phyloP scores from a whole-genome alignment of 2,888 invertebrate species.

The Galerucella calmariensis region DNA sequence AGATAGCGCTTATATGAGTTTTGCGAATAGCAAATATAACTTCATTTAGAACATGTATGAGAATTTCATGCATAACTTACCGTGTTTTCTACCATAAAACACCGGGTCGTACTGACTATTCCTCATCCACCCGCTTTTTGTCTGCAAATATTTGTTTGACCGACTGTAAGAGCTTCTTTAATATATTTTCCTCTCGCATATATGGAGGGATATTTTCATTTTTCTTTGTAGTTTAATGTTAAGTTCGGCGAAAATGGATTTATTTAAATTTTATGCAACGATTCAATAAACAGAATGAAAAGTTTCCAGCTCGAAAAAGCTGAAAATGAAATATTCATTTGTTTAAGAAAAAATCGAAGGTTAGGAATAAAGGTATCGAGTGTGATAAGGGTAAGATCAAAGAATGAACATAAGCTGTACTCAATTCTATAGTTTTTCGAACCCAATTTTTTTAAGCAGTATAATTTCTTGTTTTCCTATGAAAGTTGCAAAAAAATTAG shows the following conservation, averaged over 20 bases:
- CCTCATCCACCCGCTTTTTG: conserved; percentile 33
- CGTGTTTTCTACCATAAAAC: conserved; percentile 39
- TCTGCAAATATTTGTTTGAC: conserved; percentile 39
- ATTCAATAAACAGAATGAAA: conserved; percentile 24
- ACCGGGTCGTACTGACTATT: conserved; percentile 34
- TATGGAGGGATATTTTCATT: conserved; percentile 42
- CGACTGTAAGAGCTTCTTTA: conserved; percentile 49
- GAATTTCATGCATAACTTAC: conserved; percentile 54
- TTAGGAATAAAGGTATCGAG: too few relatives aligned
- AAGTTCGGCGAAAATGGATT: conserved; percentile 25
- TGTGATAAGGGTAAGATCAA: too few relatives aligned
- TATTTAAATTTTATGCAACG: conserved; percentile 33
- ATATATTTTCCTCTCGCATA: conserved; percentile 48
- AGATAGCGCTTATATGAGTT: conserved; percentile 41
- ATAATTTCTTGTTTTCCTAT: too few relatives aligned
- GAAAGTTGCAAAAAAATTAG: too few relatives aligned
- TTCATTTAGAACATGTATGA: conserved; percentile 52
- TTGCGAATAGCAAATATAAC: conserved; percentile 50
- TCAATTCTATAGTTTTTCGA: too few relatives aligned
- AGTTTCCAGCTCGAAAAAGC: background rate
- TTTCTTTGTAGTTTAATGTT: conserved; percentile 15
- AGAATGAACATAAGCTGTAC: too few relatives aligned
- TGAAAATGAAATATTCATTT: background rate
- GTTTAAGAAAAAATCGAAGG: too few relatives aligned
- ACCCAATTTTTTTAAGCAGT: too few relatives aligned